Evolutionary conservation across 1,140 invertebrate species (phyloP).

Genomic region (Ruditapes philippinarum): DNA sequence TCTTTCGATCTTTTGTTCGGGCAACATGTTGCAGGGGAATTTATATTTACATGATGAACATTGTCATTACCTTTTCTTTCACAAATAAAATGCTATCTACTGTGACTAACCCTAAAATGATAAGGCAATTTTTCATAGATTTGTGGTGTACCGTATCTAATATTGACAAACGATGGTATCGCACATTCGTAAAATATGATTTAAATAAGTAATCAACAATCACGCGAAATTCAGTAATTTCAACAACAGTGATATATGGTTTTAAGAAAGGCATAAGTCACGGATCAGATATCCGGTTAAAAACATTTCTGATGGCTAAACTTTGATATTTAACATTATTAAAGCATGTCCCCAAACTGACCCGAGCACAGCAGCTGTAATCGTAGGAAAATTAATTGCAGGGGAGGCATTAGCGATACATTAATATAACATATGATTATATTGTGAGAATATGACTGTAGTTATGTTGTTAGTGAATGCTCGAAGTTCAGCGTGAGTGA

Average conservation of each 20-base stretch:
- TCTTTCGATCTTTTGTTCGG: no score
- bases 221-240: no score
- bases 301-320: neutral
- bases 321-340: conserved; percentile 3
- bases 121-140: neutral
- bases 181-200: no score
- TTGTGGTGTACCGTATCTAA: neutral
- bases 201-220: no score
- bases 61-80: no score
- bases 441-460: neutral
- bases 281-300: neutral
- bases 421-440: conserved; percentile 12
- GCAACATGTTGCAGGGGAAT: no score
- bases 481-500: neutral
- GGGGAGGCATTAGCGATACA: neutral
- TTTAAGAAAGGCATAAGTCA: no score
- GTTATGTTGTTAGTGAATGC: neutral
- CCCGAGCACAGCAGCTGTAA: neutral
- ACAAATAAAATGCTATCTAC: conserved; percentile 1
- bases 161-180: no score
- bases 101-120: neutral
- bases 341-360: conserved; percentile 7
- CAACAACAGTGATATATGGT: no score
- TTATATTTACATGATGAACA: no score
- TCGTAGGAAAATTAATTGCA: conserved; percentile 11